Base-by-base conservation (phyloP, 2,888 invertebrate species). In the Creontiades dilutus region DNA sequence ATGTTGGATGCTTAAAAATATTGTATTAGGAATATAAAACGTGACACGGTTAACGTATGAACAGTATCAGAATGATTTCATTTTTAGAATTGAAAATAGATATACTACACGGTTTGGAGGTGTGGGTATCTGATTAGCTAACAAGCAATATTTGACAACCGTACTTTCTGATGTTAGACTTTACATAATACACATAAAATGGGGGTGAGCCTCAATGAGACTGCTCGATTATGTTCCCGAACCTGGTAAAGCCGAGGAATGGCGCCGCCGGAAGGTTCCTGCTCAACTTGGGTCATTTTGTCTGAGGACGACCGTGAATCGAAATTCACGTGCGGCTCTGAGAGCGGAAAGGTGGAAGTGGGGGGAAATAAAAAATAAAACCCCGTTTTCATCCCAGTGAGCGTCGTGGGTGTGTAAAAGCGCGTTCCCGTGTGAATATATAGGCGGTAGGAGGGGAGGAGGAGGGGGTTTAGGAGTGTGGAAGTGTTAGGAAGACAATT, bases 401-500 rank as follows among this genome's bases (percentile, higher is more conserved):
- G 68, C 19, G 68, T 19, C 23, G 68, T 68, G 68, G 68, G 68
- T 68, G 11, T 12, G 68, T 68, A 68, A 68, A 68, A 23, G 68
- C 23, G 68, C 23, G 68, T 68, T 27, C 68, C 13, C 23, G 68
- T 68, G 23, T 23, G 68, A 23, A 68, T 23, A 57, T 37, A 37
- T 37, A 37, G 37, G 37, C 7, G 37, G 37, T 7, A 37, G n/a
- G n/a, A 28, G 16, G 46, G n/a, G 46, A 4, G 16, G 46, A 13
- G 46, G n/a, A 16, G 47, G 14, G 61, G 61, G 13, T 27, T 7
- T 52, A 55, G 85, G 85, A 85, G 85, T 85, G 85, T 85, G 85
- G 85, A 85, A 85, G 85, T 85, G 85, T 85, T 85, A 61, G 85
- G 27, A 85, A 61, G 89, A 89, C 89, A 89, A 89, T 89, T 89